Evolutionary conservation across 2,888 invertebrate genomes (phyloP).

Genomic region (Odontocolon sp.): DNA sequence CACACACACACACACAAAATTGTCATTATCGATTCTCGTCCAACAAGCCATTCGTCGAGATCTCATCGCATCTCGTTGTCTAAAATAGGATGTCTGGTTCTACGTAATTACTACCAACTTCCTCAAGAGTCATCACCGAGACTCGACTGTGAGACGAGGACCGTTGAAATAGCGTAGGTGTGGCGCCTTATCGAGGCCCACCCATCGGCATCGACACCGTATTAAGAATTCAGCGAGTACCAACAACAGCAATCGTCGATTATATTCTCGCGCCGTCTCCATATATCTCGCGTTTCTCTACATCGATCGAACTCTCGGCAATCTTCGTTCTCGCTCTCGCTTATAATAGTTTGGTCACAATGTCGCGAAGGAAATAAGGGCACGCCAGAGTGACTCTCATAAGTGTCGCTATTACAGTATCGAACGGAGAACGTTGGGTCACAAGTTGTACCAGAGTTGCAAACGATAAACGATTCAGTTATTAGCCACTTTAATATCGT

Average conservation of each 20-base stretch:
- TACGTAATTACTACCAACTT: conserved; percentile 52
- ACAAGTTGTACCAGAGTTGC: no score
- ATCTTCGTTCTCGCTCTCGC: not conserved
- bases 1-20: no score
- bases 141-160: conserved; percentile 20
- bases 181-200: conserved; percentile 38
- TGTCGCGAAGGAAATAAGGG: conserved; percentile 18
- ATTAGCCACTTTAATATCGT: no score
- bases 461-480: no score
- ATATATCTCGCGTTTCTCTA: conserved; percentile 18
- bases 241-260: conserved; percentile 37
- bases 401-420: not conserved
- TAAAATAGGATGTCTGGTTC: conserved; percentile 45
- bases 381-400: not conserved
- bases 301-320: conserved; percentile 43
- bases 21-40: no score
- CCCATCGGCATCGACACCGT: conserved; percentile 44
- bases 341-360: no score
- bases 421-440: not conserved
- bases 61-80: conserved; percentile 27
- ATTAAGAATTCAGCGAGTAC: conserved; percentile 41
- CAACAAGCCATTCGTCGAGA: not conserved
- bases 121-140: conserved; percentile 36
- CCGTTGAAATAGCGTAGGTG: no score
- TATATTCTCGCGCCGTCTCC: conserved; percentile 6